Base-by-base conservation (phyloP, 2,888 invertebrate genomes). In the Diabrotica balteata region DNA sequence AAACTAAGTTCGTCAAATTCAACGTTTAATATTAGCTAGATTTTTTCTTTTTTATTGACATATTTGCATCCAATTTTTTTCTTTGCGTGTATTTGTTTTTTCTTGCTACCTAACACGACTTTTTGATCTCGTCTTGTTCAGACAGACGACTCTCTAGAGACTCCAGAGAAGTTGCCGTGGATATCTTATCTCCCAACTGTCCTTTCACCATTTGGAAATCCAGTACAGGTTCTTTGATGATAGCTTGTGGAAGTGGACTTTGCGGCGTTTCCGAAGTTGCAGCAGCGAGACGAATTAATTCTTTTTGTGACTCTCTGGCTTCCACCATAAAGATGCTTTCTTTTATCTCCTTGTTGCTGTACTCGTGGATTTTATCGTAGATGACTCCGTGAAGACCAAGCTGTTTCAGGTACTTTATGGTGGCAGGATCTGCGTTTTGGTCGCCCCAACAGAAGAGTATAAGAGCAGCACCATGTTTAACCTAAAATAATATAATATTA, bases 371-470 rank as follows among this genome's bases (percentile, higher is more conserved):
- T 84, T 97, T 95, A 84, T 99, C 98, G 81, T 97, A 98, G 80
- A 98, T 98, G 66, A 99, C 93, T 54, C 96, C 98, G 81, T 99
- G 96, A 47, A 98, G 88, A 2, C 97, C 97, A 78, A 96, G 87
- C 71, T 91, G 89, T 82, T 97, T 97, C 46, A 98, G 88, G 80
- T 91, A 90, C 78, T 91, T 90, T 64, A 97, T 95, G 1, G 93
- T 94, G 52, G 90, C 90, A 73, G 91, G 91, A 82, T 94, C 93
- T 78, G 97, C 96, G 81, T 96, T 95, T 79, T 97, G 96, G 77
- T 97, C 97, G 43, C 98, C 98, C 98, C 98, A 98, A 80, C 96
- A 96, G 84, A 98, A 98, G 71, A 97, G 90, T 7, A 97, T 91
- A 63, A 98, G 87, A 9, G 94, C 93, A 11, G 91, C 89, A 76